These are phyloP conservation scores for Archaeoteleia sp. DNA, from an alignment of 2,888 invertebrate genomes.

Conservation along the genomic window DNA sequence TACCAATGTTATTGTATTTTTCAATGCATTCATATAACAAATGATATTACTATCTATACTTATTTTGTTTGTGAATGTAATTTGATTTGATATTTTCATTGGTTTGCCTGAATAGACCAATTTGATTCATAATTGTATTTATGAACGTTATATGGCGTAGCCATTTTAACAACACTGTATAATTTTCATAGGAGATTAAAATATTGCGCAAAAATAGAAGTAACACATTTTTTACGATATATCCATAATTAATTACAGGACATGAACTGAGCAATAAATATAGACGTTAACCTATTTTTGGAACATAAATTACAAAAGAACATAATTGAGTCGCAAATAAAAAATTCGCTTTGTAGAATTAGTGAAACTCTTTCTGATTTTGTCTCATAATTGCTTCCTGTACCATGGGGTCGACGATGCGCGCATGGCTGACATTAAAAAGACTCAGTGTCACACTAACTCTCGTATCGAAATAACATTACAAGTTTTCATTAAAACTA, in stretches of 20 bases:
- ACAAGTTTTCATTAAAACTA: too few species aligned
- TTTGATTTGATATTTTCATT: too few species aligned
- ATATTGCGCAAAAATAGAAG: neutral
- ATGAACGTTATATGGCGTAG: too few species aligned
- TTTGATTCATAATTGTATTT: too few species aligned
- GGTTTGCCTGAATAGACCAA: too few species aligned
- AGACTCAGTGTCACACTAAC: slow-evolving; percentile 17
- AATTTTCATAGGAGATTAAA: too few species aligned
- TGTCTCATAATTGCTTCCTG: slow-evolving; percentile 45
- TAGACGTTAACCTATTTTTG: slow-evolving; percentile 25
- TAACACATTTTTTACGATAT: neutral
- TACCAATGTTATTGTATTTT: too few species aligned
- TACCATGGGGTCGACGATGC: slow-evolving; percentile 16
- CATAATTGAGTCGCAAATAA: slow-evolving; percentile 20
- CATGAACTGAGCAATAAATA: neutral
- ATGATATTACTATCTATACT: too few species aligned
- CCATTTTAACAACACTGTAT: too few species aligned
- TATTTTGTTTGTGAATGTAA: too few species aligned
- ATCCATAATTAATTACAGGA: too few species aligned
- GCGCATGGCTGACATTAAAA: neutral
- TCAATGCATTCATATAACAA: too few species aligned
- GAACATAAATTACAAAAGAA: slow-evolving; percentile 6
- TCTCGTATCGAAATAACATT: slow-evolving; percentile 7
- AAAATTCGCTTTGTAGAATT: slow-evolving; percentile 12
- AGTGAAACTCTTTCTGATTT: slow-evolving; percentile 31